Base-by-base conservation (phyloP, 2,797 vertebrate genomes). In the Oryzias sinensis region DNA sequence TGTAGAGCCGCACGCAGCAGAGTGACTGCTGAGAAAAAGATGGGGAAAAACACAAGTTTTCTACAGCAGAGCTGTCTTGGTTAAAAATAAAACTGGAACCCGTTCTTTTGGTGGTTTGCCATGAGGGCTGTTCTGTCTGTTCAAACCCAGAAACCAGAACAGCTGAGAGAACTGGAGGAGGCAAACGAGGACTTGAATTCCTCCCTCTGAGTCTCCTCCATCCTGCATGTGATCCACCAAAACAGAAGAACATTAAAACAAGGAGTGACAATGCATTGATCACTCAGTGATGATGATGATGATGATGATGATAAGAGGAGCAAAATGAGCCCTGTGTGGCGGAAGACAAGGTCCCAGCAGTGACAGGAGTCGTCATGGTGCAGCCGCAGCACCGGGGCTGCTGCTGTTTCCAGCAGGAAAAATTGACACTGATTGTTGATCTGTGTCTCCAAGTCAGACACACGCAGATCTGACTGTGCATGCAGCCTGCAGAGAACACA, bases 351-450 rank as follows among this genome's bases (percentile, higher is more conserved):
- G 70, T 78, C 79, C 76, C 76, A 72, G 79, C 52, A 49, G 9
- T 75, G 82, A 57, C 76, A 73, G 77, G 55, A 22, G 86, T 85
- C 66, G 74, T 59, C 84, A 80, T 74, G 81, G 80, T 73, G 74
- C 72, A 62, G 74, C 63, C 37, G 64, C 58, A 65, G 59, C 50
- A 56, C 59, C 69, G 46, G 63, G 57, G 65, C 56, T 74, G 70
- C 67, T 62, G 58, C 61, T 57, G 55, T 50, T 53, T 68, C 65
- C 68, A 37, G 49, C 25, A 46, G 41, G 56, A 64, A 22, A 56
- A 61, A 82, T 60, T 58, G 68, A 70, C 29, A 47, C 53, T 41
- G 56, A 64, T 71, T 65, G 59, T 62, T 70, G 25, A 46, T 64
- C 51, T 65, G 57, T 45, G 24, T 45, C 42, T 65, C 62, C 45